Evolutionary conservation across 2,113 vertebrate genomes (phyloP), one percentile per base, ranked within the genome.

Genomic region (Turnix velox): DNA sequence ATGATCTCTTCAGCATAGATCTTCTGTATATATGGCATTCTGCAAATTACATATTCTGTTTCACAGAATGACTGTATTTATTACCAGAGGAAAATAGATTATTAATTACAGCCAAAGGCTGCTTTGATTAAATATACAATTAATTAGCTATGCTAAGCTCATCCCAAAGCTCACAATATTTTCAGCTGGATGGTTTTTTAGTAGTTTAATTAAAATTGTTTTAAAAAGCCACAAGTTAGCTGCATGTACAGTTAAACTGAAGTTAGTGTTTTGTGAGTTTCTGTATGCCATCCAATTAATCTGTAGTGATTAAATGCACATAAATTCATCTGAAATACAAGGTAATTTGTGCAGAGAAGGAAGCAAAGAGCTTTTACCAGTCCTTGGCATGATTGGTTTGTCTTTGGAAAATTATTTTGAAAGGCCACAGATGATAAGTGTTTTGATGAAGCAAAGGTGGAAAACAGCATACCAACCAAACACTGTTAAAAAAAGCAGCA

Each of bases 201-300:
- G 96, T 97, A 97, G 72, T 97, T 97, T 98, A 98, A 98, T 98
- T 98, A 98, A 98, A 98, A 97, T 97, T 95, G 91, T 97, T 97
- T 90, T 95, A 84, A 97, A 97, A 97, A 97, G 95, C 92, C 93
- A 96, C 94, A 97, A 97, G 97, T 98, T 97, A 95, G 95, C 86
- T 96, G 95, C 77, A 67, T 96, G 65, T 95, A 85, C 96, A 96
- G 96, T 97, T 97, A 97, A 96, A 97, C 93, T 97, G 93, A 97
- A 98, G 97, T 97, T 97, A 96, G 90, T 95, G 87, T 97, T 97
- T 97, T 96, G 46, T 95, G 96, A 92, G 42, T 94, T 98, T 97
- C 94, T 93, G 24, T 97, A 88, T 97, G 96, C 95, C 88, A 82
- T 96, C 95, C 96, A 97, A 97, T 98, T 98, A 98, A 98, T 98